Evolutionary conservation across 2,888 invertebrate genomes (phyloP).

Genomic region (Myathropa florea): DNA sequence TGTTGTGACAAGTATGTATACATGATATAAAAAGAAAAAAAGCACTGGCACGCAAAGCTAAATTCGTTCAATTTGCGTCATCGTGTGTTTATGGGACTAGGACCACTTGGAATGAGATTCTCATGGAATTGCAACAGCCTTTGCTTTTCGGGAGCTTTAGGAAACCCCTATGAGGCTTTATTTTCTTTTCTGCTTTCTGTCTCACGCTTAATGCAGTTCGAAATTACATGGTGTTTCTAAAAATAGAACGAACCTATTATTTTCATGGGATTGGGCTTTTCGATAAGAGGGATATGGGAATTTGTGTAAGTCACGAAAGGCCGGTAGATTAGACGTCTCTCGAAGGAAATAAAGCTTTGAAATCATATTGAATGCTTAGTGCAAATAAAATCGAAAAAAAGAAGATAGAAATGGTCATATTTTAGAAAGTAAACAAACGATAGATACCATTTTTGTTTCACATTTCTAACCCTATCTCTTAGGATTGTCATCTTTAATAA

Average conservation of each 20-base stretch:
- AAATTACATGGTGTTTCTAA: not conserved
- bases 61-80: conserved; percentile 55
- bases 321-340: not conserved
- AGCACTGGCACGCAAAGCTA: conserved; percentile 40
- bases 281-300: not conserved
- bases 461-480: no score
- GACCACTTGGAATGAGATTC: not conserved
- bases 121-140: conserved; percentile 1
- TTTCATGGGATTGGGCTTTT: not conserved
- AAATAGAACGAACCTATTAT: not conserved
- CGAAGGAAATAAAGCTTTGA: not conserved
- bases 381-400: no score
- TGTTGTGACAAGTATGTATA: conserved; percentile 33
- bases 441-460: no score
- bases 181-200: not conserved
- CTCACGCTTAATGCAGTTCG: not conserved
- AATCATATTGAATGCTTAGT: not conserved
- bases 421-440: no score
- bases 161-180: not conserved
- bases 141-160: not conserved
- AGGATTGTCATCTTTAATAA: no score
- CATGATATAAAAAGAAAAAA: conserved; percentile 16
- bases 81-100: conserved; percentile 20
- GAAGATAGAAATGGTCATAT: no score
- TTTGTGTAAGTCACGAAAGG: not conserved